phyloP scores from a whole-genome alignment of 2,113 vertebrate species.

The Phalacrocorax carbo region DNA sequence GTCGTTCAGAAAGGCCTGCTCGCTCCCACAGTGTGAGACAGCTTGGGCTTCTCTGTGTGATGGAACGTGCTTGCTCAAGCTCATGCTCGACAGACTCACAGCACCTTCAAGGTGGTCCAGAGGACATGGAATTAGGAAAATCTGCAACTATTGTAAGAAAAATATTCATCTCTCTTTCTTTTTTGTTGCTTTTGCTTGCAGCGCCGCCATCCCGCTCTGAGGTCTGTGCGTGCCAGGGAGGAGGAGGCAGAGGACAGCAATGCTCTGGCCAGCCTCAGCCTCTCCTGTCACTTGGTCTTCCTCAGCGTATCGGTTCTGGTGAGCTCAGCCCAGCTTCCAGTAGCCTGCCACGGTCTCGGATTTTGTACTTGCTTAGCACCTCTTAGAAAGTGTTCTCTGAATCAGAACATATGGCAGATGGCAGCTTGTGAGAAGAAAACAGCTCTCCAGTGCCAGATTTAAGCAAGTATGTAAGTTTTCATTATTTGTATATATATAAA shows the following conservation, averaged over 20 bases:
- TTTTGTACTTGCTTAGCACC: not conserved
- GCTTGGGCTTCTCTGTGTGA: not conserved
- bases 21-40: not conserved
- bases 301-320: fast-evolving
- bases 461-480: not conserved
- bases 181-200: not conserved
- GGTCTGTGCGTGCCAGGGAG: not conserved
- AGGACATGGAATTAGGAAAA: not conserved
- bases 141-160: not conserved
- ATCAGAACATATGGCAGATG: not conserved
- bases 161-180: not conserved
- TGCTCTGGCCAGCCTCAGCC: not conserved
- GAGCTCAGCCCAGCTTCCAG: not conserved
- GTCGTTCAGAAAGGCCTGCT: not conserved
- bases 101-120: not conserved
- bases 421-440: not conserved
- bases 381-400: not conserved
- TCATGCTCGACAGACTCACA: not conserved
- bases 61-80: not conserved
- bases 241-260: not conserved
- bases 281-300: not conserved
- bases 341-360: not conserved
- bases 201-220: not conserved
- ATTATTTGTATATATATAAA: not conserved
- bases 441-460: not conserved